Base-by-base conservation (phyloP, 2,113 vertebrate genomes). In the Sphaerodactylus townsendi region DNA sequence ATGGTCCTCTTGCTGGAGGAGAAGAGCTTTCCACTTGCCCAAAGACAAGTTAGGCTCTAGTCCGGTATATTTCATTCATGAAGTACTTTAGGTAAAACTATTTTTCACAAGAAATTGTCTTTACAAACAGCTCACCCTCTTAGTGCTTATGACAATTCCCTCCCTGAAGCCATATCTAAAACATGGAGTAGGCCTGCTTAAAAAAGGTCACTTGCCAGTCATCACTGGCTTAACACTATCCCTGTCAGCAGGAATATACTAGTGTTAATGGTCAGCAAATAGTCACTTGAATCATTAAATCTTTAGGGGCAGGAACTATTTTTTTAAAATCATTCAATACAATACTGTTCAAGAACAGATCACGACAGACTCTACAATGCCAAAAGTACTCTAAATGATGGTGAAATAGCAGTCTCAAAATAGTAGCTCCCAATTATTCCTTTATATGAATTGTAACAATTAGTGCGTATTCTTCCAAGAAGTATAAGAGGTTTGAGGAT, bases 401-500 rank as follows among this genome's bases (percentile, higher is more conserved):
- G 72, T 48, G 44, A 74, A 65, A 73, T 25, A 46, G 37, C 10
- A 10, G 41, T 46, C 69, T 62, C 1, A 7, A 10, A 64, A 62
- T 66, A 88, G 46, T 3, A 66, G 41, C 17, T 30, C 7, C 30
- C 23, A 3, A 79, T 85, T 79, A 33, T 53, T 37, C 41, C 66
- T 82, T 86, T 72, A 44, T 30, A 50, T 48, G 73, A 82, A 74
- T 74, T 75, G 68, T 21, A 81, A 41, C 85, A 86, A 81, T 86
- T 77, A 75, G 48, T 44, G 37, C 37, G 50, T 59, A 85, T 80
- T 69, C 73, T 83, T 76, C 72, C 35, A 50, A 79, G 76, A 37
- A 71, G n/a, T 28, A 33, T 78, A 85, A 64, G 75, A 48, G 76
- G 59, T 85, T 64, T 72, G 48, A 84, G 50, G 68, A 84, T 59